phyloP scores from a whole-genome alignment of 2,888 invertebrate species.

The Cantharis lateralis region DNA sequence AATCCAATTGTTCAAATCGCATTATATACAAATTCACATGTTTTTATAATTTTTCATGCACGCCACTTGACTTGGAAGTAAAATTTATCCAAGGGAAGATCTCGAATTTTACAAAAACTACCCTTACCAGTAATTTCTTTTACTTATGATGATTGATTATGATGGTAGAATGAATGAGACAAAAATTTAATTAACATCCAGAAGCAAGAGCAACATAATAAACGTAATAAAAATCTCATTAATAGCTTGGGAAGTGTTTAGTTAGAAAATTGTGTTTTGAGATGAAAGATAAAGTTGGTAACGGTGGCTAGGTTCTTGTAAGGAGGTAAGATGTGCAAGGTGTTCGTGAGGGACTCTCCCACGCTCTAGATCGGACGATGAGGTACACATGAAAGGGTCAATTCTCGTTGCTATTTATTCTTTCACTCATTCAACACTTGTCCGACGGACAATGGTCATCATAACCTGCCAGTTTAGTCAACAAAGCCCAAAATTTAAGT shows the following conservation, averaged over 20 bases:
- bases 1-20: conserved; percentile 19
- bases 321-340: conserved; percentile 46
- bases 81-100: background rate
- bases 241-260: conserved; percentile 22
- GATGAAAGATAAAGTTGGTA: conserved; percentile 26
- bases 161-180: background rate
- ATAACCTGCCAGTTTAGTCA: conserved; percentile 32
- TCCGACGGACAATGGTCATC: conserved; percentile 41
- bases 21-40: background rate
- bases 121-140: background rate
- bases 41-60: background rate
- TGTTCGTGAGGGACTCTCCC: conserved; percentile 57
- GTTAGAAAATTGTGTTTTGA: conserved; percentile 16
- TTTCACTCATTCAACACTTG: conserved; percentile 34
- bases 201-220: background rate
- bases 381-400: conserved; percentile 38
- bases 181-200: background rate
- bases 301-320: conserved; percentile 35
- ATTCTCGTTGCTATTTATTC: conserved; percentile 32
- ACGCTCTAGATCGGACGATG: conserved; percentile 58
- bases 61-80: background rate
- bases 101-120: background rate
- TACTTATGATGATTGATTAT: background rate
- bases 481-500: conserved; percentile 25
- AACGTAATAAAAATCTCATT: conserved; percentile 14